Evolutionary conservation across 2,797 vertebrate genomes (phyloP).

Genomic region (Hybognathus amarus): DNA sequence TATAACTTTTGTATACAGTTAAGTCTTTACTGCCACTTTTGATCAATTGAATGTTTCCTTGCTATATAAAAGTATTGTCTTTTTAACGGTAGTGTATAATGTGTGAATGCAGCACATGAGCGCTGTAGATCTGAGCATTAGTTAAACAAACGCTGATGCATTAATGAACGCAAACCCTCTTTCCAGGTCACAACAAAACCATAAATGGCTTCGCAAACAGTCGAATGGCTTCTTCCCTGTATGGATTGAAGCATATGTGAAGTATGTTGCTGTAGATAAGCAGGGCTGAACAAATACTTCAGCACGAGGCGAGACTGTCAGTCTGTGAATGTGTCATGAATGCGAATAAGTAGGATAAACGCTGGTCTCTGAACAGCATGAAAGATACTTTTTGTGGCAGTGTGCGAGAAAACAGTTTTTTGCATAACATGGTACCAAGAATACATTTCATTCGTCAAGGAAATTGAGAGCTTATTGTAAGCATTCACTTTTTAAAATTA

Average conservation of each 20-base stretch:
- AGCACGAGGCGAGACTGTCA: slow-evolving; percentile 12
- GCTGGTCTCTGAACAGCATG: not conserved
- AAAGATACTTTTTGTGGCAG: not conserved
- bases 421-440: not conserved
- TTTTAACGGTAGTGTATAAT: not conserved
- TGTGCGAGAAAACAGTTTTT: not conserved
- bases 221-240: slow-evolving; percentile 22
- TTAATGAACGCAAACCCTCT: not conserved
- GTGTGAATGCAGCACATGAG: not conserved
- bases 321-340: slow-evolving; percentile 1
- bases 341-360: not conserved
- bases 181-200: slow-evolving; percentile 22
- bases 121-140: not conserved
- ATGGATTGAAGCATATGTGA: slow-evolving; percentile 40
- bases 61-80: too few relatives aligned
- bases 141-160: not conserved
- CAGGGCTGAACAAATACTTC: slow-evolving; percentile 44
- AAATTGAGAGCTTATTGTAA: not conserved
- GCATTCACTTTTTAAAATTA: not conserved
- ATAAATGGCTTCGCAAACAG: slow-evolving; percentile 36
- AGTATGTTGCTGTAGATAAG: slow-evolving; percentile 47
- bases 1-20: not conserved
- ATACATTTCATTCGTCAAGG: not conserved
- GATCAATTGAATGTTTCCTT: not conserved
- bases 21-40: not conserved